Evolutionary conservation across 2,888 invertebrate species (phyloP).

Genomic region (Busseola fusca): DNA sequence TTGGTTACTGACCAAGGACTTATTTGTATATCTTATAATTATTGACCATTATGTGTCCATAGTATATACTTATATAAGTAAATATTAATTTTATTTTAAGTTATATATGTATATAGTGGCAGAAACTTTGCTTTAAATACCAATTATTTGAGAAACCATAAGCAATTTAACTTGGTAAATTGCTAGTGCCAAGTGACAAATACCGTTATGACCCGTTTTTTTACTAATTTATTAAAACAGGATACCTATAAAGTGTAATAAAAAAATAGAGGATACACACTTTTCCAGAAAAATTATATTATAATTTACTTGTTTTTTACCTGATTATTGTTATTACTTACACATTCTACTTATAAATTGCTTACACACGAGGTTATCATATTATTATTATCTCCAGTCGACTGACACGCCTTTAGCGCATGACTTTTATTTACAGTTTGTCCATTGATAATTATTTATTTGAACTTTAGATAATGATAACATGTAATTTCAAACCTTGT

Average conservation of each 20-base stretch:
- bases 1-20: slow-evolving; percentile 16
- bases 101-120: neutral
- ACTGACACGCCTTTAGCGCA: slow-evolving; percentile 51
- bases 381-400: slow-evolving; percentile 31
- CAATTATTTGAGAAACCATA: neutral
- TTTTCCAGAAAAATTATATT: neutral
- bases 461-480: slow-evolving; percentile 53
- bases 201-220: neutral
- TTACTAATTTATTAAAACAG: neutral
- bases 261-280: neutral
- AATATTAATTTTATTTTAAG: neutral
- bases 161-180: neutral
- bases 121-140: too few species aligned
- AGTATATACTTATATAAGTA: neutral
- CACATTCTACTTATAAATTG: slow-evolving; percentile 23
- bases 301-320: slow-evolving; percentile 32
- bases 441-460: slow-evolving; percentile 49
- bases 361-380: slow-evolving; percentile 56
- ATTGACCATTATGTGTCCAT: neutral
- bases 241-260: too few species aligned
- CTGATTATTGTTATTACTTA: slow-evolving; percentile 46
- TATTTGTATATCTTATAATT: neutral
- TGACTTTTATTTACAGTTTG: slow-evolving; percentile 49
- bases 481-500: slow-evolving; percentile 44
- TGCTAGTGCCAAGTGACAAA: neutral